These are phyloP conservation scores for Margaritifera margaritifera DNA, from an alignment of 2,888 invertebrate genomes.

Conservation along the genomic window DNA sequence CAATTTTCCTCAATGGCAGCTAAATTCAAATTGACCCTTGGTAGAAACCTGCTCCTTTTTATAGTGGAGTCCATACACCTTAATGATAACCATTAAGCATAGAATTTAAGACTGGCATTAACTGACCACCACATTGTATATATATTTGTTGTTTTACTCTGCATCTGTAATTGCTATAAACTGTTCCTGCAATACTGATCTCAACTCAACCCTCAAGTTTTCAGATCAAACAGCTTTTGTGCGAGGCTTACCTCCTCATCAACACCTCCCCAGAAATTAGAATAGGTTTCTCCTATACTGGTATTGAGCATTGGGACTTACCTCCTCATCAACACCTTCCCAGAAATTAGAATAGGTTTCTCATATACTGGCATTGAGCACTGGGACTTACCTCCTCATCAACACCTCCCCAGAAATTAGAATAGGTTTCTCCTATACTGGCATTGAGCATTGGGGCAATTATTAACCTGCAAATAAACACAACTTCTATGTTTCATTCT, in stretches of 20 bases:
- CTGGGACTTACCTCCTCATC: constrained; percentile 77
- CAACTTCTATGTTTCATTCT: not conserved
- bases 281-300: constrained; percentile 83
- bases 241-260: constrained; percentile 77
- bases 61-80: too few species aligned
- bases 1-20: too few species aligned
- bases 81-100: too few species aligned
- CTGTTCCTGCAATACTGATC: too few species aligned
- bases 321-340: not conserved
- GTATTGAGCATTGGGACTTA: constrained; percentile 88
- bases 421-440: constrained; percentile 83
- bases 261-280: constrained; percentile 98
- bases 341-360: not conserved
- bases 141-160: too few species aligned
- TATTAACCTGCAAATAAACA: constrained; percentile 72
- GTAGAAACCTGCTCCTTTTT: too few species aligned
- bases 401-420: constrained; percentile 98
- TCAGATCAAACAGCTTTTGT: too few species aligned
- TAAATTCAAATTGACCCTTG: too few species aligned
- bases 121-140: too few species aligned
- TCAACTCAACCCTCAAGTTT: too few species aligned
- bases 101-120: too few species aligned
- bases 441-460: constrained; percentile 90
- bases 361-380: not conserved
- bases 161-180: too few species aligned